Evolutionary conservation across 2,113 vertebrate genomes (phyloP), one percentile per base, ranked within the genome.

Genomic region (Spheniscus mendiculus): DNA sequence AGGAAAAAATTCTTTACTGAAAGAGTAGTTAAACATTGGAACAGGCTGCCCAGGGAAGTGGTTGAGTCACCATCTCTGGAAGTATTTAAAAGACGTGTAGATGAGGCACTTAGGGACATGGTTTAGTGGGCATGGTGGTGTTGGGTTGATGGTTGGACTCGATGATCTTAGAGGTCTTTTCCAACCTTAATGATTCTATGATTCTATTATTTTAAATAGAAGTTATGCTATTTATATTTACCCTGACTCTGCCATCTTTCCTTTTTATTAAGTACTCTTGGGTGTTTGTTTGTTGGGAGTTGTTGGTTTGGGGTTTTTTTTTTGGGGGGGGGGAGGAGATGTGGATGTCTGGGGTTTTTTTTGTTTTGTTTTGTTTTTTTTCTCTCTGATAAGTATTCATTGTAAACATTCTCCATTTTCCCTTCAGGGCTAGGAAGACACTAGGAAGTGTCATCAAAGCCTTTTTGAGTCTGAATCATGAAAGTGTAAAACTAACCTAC

Each of bases 261-360:
- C 3, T 38, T 86, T 77, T 10, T 27, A 9, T 73, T 80, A 30
- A 0, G 1, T 49, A 38, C 6, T 61, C 10, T 32, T 73, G 26
- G 1, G 6, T 55, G 23, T 40, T 67, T 76, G 6, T 9, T 45
- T 59, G 3, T 23, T 86, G 6, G 9, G 1, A 42, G 15, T 22
- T 45, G 13, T 17, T 42, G 13, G 40, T 40, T 40, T 12, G 8
- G 5, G 6, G 2, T 11, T 53, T 23, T 16, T 62, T 81, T 14
- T 25, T 38, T 49, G 8, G 13, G 2, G 29, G 21, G 19, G 0
- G 1, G 16, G 38, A 42, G 6, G 42, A 42, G 3, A 13, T 25
- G 9, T 6, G 2, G 5, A n/a, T 16, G 2, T 47, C 70, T 40
- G 10, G 7, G 2, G 1, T 0, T 9, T 36, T 6, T 36, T 27